These are phyloP conservation scores for Agonopterix subpropinquella DNA, from an alignment of 2,888 invertebrate genomes.

Conservation along the genomic window DNA sequence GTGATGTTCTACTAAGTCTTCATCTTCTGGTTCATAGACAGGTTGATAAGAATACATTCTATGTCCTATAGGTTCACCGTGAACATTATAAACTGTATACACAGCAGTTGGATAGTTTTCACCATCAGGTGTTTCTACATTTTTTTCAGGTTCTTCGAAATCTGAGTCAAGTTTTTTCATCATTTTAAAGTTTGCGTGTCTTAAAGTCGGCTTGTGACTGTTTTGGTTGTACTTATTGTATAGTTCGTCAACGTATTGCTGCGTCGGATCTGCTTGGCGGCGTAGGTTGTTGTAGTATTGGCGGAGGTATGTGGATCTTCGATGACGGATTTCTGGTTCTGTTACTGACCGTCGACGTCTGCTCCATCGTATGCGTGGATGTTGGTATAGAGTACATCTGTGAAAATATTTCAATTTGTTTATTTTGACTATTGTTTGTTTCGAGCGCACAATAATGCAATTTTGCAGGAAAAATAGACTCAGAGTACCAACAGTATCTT, in stretches of 20 bases:
- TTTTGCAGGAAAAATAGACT: too few relatives aligned
- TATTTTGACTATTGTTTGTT: neutral
- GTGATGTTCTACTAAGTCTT: constrained; percentile 43
- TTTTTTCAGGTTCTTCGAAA: constrained; percentile 45
- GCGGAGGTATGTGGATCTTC: constrained; percentile 54
- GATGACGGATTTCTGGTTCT: constrained; percentile 52
- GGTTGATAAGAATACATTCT: constrained; percentile 66
- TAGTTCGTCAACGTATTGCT: constrained; percentile 45
- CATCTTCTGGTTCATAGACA: constrained; percentile 64
- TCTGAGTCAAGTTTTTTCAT: constrained; percentile 62
- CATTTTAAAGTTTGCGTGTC: constrained; percentile 65
- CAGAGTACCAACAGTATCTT: too few relatives aligned
- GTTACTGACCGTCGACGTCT: constrained; percentile 77
- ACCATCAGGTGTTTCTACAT: constrained; percentile 24
- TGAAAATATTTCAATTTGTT: constrained; percentile 1
- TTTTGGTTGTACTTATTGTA: constrained; percentile 67
- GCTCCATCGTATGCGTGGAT: constrained; percentile 90
- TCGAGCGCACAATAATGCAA: neutral
- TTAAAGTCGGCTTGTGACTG: constrained; percentile 54
- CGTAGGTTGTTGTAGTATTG: constrained; percentile 59
- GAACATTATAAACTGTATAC: constrained; percentile 63
- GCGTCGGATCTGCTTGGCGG: constrained; percentile 36
- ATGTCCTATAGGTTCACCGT: constrained; percentile 68
- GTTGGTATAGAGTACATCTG: constrained; percentile 88
- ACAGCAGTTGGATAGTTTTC: constrained; percentile 61